Conservation (phyloP, 2,797 vertebrate genomes). For the Carduelis carduelis region DNA sequence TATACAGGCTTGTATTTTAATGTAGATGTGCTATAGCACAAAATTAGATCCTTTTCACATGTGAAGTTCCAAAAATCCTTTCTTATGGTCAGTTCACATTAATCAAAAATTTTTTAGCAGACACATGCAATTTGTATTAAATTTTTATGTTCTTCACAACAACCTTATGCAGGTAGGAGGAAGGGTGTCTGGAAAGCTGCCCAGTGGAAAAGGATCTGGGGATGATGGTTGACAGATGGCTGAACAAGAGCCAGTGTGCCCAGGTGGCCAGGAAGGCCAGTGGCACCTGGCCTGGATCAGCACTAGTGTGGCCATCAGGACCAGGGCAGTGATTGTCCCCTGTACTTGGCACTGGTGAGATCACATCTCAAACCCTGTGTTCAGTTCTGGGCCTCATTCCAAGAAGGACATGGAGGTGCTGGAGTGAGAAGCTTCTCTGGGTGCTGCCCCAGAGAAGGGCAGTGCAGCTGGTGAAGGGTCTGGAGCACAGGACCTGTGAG, state of each 20-base stretch:
- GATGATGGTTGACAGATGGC: rapidly evolving
- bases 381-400: not conserved
- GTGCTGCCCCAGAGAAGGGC: not conserved
- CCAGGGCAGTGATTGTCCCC: rapidly evolving
- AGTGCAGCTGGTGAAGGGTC: rapidly evolving
- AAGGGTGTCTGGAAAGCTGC: not conserved
- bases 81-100: not conserved
- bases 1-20: not conserved
- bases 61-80: not conserved
- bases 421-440: not conserved
- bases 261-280: not conserved
- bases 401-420: not conserved
- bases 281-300: not conserved
- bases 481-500: not conserved
- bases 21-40: not conserved
- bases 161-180: too few relatives aligned
- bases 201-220: not conserved
- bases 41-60: not conserved
- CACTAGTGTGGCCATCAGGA: not conserved
- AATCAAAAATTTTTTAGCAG: not conserved
- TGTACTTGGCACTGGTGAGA: rapidly evolving
- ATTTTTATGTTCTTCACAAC: not conserved
- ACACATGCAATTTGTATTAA: not conserved
- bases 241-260: rapidly evolving
- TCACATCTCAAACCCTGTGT: rapidly evolving